Evolutionary conservation across 2,888 invertebrate species (phyloP), one percentile per base, ranked within the genome.

Genomic region (Orchesella flavescens): DNA sequence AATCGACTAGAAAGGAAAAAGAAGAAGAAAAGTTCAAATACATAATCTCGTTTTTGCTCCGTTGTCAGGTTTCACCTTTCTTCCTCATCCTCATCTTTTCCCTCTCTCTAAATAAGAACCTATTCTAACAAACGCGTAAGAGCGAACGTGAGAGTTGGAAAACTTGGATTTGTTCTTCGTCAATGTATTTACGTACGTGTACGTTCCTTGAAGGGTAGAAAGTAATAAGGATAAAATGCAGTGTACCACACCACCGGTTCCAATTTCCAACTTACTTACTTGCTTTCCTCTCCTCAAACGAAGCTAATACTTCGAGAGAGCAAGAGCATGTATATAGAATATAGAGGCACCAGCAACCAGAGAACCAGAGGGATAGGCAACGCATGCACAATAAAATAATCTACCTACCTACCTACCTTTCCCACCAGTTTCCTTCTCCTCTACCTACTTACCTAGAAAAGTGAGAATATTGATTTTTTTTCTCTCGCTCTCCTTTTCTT

Each of bases 401-500:
- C 21, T 53, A 57, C 57, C 57, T 57, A 19, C 17, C 17, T 19
- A 12, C n/a, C n/a, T 57, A 15, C 3, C 13, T 15, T 49, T 49
- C n/a, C n/a, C 49, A 49, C 49, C n/a, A 49, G 49, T 49, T 49
- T 49, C 49, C 49, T 49, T 34, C 44, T 63, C 66, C 10, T 65
- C n/a, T 75, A 76, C 78, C 78, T 71, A 78, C 79, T 79, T 79
- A 79, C 79, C 79, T 79, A 79, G 79, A 79, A 74, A 79, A 79
- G 79, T 65, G 79, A 71, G 71, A 71, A 55, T 79, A 79, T 79
- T 46, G 79, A 79, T 79, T 72, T 79, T 79, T 72, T 65, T 23
- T 55, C 10, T 46, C 53, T 17, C 78, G 24, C 21, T 78, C 44
- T 19, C 49, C 63, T 23, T 43, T 43, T 21, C 43, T 57, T 59